Evolutionary conservation across 2,113 vertebrate genomes (phyloP), one percentile per base, ranked within the genome.

Genomic region (Vombatus ursinus): DNA sequence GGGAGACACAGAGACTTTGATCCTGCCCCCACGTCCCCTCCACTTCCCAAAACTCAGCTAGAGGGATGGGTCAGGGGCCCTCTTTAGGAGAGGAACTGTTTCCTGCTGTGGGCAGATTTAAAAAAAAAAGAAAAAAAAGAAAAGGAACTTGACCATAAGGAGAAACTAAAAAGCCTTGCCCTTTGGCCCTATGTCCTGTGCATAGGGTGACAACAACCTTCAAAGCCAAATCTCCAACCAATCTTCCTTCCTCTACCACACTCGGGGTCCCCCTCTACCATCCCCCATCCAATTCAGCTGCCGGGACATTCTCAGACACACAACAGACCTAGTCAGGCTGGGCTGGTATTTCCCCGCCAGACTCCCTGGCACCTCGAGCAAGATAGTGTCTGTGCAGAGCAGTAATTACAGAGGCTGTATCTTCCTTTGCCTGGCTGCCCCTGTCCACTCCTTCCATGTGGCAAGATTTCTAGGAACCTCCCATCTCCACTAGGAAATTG

Each of bases 331-430:
- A 1, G 1, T 44, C 84, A 0, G 19, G 54, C 3, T 0, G 0
- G 0, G 3, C 47, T 31, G 0, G 93, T 92, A 90, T 90, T 93
- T 89, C 57, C 31, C 54, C 96, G 95, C 94, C 93, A 98, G 98
- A 98, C 98, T 97, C 95, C 31, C 93, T 77, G 97, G 98, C 98
- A 97, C 98, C 98, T 94, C 93, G 0, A 0, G 50, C 0, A 54
- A 97, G 97, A 98, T 97, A 97, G 95, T 6, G 26, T 11, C 1
- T 93, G 54, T 89, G 94, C 50, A 3, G 31, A 77, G 94, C 92
- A 94, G 95, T 95, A 94, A n/a, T 93, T 50, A 26, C 23, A 14
- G 16, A 44, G 77, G 48, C 92, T 50, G 84, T 50, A 0, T 90
- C 96, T 57, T 57, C 7, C 90, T 28, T 25, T 24, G 12, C 48